Evolutionary conservation across 1,140 invertebrate species (phyloP).

Genomic region (Hetaerina americana): DNA sequence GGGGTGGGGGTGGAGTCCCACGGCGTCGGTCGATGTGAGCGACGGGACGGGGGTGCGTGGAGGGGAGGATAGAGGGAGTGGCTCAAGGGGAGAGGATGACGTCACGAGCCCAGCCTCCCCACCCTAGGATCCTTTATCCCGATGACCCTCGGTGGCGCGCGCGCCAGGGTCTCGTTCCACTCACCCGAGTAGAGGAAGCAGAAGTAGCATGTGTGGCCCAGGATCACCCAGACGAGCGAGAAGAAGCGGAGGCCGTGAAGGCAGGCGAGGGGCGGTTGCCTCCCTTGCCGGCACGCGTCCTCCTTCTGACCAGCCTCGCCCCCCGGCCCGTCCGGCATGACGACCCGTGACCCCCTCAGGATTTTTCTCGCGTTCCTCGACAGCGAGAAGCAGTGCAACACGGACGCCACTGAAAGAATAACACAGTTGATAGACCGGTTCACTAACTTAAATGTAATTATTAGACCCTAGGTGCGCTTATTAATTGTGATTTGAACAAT

Average conservation of each 20-base stretch:
- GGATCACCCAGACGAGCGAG: slow-evolving; percentile 86
- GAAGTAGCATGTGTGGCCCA: slow-evolving; percentile 77
- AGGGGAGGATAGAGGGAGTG: background rate
- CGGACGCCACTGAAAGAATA: slow-evolving; percentile 41
- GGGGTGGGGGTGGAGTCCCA: too few relatives aligned
- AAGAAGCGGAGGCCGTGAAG: slow-evolving; percentile 70
- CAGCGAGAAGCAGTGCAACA: slow-evolving; percentile 63
- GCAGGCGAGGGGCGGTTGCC: slow-evolving; percentile 60
- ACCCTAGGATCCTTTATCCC: background rate
- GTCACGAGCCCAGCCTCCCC: background rate
- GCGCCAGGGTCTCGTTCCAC: too few relatives aligned
- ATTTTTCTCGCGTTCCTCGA: slow-evolving; percentile 60
- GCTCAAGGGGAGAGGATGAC: background rate
- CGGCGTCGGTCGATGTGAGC: too few relatives aligned
- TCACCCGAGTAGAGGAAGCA: slow-evolving; percentile 71
- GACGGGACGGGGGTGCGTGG: too few relatives aligned
- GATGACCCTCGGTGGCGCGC: background rate
- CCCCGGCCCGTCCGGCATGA: too few relatives aligned
- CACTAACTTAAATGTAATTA: too few relatives aligned
- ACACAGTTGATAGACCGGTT: too few relatives aligned
- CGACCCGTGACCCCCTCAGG: slow-evolving; percentile 49
- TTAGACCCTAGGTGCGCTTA: too few relatives aligned
- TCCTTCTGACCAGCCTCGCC: background rate
- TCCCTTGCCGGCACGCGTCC: slow-evolving; percentile 8
- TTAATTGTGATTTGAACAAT: too few relatives aligned